Evolutionary conservation across 2,113 vertebrate species (phyloP).

Genomic region (Mustelus asterias): DNA sequence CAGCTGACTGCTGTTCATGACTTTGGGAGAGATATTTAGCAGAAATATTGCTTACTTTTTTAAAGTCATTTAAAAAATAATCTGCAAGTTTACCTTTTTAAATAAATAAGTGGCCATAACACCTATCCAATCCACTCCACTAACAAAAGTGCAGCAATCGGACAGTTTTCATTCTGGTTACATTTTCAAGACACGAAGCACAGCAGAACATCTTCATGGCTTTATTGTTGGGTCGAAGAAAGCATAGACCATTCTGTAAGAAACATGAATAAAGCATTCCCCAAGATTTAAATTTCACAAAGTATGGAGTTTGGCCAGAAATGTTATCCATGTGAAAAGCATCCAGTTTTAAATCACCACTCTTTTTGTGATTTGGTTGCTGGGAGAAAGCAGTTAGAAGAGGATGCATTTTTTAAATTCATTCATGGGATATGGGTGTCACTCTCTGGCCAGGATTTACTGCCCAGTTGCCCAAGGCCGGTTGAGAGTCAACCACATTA

Average conservation of each 20-base stretch:
- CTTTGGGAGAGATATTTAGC: not conserved
- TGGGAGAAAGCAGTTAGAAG: no score
- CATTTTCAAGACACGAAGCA: no score
- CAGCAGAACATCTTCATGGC: not conserved
- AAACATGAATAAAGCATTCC: not conserved
- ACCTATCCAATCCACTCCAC: not conserved
- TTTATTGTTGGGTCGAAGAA: not conserved
- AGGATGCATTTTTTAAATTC: no score
- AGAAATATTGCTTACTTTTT: not conserved
- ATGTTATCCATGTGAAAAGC: not conserved
- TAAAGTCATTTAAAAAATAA: not conserved
- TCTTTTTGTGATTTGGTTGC: no score
- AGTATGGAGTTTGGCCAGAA: not conserved
- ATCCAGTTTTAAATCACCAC: not conserved
- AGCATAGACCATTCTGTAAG: not conserved
- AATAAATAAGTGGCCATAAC: not conserved
- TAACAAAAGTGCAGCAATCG: no score
- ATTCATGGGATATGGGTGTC: no score
- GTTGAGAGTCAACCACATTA: no score
- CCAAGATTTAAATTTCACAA: not conserved
- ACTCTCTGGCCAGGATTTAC: no score
- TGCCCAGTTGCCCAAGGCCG: no score
- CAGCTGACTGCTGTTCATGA: not conserved
- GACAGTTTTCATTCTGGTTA: no score
- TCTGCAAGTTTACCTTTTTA: not conserved